phyloP scores from a whole-genome alignment of 2,113 vertebrate genomes.

The Lynx canadensis region DNA sequence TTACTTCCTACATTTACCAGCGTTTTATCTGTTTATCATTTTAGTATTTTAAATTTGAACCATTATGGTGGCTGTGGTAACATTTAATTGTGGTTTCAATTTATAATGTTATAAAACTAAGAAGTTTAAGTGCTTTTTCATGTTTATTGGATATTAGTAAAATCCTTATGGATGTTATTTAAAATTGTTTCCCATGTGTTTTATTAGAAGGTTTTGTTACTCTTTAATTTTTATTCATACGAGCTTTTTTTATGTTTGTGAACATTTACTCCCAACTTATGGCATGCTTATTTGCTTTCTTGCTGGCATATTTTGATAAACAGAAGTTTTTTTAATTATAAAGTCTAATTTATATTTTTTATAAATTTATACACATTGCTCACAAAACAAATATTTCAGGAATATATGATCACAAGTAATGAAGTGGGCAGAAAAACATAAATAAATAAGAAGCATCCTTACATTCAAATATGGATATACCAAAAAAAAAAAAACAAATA shows the following conservation, averaged over 20 bases:
- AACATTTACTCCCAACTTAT: not conserved
- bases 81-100: not conserved
- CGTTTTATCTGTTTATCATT: not conserved
- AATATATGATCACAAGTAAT: not conserved
- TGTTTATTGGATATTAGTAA: not conserved
- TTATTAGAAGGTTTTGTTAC: not conserved
- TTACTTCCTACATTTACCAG: not conserved
- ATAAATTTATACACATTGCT: not conserved
- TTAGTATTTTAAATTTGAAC: not conserved
- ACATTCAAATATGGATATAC: not conserved
- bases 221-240: not conserved
- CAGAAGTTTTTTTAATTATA: not conserved
- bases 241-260: not conserved
- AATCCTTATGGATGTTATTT: not conserved
- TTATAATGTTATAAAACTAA: not conserved
- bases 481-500: not conserved
- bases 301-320: not conserved
- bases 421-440: not conserved
- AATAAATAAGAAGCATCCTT: not conserved
- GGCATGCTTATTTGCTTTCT: not conserved
- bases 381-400: not conserved
- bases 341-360: not conserved
- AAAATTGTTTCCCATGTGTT: not conserved
- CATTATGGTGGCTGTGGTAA: not conserved
- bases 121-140: not conserved